These are phyloP conservation scores for Sporophila hypoxantha DNA, from an alignment of 2,113 vertebrate species.

Conservation along the genomic window DNA sequence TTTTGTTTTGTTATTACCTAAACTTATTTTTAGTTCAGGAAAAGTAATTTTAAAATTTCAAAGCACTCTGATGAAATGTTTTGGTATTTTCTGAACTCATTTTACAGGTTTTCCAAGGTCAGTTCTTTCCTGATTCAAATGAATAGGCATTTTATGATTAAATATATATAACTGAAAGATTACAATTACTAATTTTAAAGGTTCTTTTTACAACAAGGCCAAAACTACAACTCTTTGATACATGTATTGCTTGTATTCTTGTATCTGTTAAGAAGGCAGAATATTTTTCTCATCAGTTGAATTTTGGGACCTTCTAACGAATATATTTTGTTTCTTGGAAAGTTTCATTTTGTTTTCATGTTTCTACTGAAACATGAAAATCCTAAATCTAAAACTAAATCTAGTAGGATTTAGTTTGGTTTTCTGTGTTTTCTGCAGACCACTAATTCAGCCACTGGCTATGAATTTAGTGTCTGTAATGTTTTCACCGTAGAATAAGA, in stretches of 20 bases:
- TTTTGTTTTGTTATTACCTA: background rate
- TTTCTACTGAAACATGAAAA: no score
- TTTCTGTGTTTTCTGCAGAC: background rate
- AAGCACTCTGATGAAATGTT: background rate
- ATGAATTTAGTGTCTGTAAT: background rate
- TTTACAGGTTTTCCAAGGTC: background rate
- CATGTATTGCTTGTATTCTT: background rate
- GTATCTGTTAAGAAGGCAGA: background rate
- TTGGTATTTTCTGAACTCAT: background rate
- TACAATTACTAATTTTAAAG: background rate
- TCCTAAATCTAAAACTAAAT: no score
- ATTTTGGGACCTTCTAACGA: background rate
- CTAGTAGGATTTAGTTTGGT: background rate
- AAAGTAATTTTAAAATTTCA: background rate
- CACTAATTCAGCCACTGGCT: background rate
- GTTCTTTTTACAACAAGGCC: background rate
- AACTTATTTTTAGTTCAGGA: background rate
- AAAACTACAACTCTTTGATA: background rate
- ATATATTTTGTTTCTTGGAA: background rate
- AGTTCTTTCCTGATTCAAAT: background rate
- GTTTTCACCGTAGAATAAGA: background rate
- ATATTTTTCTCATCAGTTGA: background rate
- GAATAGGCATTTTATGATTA: background rate
- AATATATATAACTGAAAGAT: background rate
- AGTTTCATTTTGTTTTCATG: background rate